phyloP scores from a whole-genome alignment of 2,888 invertebrate species.

The Peribatodes rhomboidaria region DNA sequence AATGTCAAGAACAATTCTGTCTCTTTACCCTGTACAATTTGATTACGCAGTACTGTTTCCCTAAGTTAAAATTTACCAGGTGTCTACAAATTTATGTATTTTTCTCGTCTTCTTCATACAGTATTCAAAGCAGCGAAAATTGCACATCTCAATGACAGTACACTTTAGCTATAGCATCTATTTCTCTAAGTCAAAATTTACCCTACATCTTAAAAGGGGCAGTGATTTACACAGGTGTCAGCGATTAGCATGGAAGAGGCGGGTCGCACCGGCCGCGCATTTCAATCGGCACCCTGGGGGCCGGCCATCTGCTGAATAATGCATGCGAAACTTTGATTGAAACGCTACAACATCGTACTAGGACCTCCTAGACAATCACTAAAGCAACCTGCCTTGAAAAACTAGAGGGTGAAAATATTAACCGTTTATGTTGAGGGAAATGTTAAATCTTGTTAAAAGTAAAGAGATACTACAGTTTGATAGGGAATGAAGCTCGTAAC shows the following conservation, averaged over 20 bases:
- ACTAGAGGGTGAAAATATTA: no score
- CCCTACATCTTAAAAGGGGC: conserved; percentile 25
- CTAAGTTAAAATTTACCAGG: no score
- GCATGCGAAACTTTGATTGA: conserved; percentile 70
- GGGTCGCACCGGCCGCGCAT: conserved; percentile 61
- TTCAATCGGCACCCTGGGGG: conserved; percentile 64
- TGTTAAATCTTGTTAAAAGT: no score
- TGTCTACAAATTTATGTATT: no score
- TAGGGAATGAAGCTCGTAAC: no score
- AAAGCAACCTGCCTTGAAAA: background rate
- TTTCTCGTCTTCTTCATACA: no score
- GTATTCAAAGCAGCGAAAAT: no score
- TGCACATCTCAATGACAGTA: background rate
- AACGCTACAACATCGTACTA: conserved; percentile 55
- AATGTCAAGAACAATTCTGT: no score
- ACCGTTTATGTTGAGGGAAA: no score
- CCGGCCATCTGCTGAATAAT: conserved; percentile 65
- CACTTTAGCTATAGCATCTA: background rate
- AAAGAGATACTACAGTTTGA: no score
- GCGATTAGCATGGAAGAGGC: conserved; percentile 71
- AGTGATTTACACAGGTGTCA: conserved; percentile 57
- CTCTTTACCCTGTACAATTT: no score
- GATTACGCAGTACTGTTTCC: no score
- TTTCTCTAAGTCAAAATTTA: conserved; percentile 10
- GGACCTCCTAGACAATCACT: background rate